phyloP scores from a whole-genome alignment of 2,797 vertebrate genomes.

The Streptopelia turtur region DNA sequence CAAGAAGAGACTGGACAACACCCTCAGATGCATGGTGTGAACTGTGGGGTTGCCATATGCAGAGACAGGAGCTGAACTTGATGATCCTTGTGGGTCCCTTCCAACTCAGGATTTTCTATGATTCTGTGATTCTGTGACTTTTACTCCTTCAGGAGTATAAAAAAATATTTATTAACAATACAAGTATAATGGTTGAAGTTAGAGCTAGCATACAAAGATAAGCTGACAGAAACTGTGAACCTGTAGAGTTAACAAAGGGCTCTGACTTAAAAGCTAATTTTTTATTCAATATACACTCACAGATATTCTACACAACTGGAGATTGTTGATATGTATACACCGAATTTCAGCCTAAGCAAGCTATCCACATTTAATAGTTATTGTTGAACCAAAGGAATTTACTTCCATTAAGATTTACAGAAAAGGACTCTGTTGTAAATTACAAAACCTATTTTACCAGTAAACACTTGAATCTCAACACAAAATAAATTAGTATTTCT shows the following conservation, averaged over 20 bases:
- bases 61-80: too few species aligned
- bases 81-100: too few species aligned
- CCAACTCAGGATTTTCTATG: too few species aligned
- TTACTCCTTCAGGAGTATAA: not conserved
- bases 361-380: not conserved
- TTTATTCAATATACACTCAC: not conserved
- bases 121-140: not conserved
- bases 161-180: not conserved
- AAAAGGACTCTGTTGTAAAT: not conserved
- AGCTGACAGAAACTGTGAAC: not conserved
- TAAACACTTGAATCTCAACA: not conserved
- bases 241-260: not conserved
- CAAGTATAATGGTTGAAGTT: not conserved
- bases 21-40: too few species aligned
- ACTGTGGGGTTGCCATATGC: too few species aligned
- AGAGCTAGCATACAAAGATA: not conserved
- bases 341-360: not conserved
- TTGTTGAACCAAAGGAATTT: not conserved
- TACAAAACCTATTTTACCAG: not conserved
- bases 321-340: not conserved
- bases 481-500: not conserved
- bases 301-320: not conserved
- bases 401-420: not conserved
- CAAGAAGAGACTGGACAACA: too few species aligned
- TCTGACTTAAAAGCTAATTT: not conserved